Base-by-base conservation (phyloP, 2,888 invertebrate species). In the Nezara viridula region DNA sequence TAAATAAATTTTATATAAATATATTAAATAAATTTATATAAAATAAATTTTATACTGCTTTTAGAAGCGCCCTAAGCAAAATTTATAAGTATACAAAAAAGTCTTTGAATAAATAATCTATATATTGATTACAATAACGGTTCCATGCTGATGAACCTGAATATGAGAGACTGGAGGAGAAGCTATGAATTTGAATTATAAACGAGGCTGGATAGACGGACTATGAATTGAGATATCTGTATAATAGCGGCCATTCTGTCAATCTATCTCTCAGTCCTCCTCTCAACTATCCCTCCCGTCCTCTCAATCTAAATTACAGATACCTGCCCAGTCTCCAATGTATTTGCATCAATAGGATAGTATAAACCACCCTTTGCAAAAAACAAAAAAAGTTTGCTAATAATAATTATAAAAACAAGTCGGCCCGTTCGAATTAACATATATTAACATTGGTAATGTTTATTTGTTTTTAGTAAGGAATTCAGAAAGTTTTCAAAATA, bases 141-240 rank as follows among this genome's bases (percentile, higher is more conserved):
- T 21, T 37, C 6, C 66, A 5, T 3, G 16, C 19, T 21, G 66
- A 73, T 73, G 37, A 32, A 21, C 12, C 1, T 19, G 66, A 37
- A 32, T 73, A 37, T 60, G 14, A n/a, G 60, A 32, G 27, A 32
- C 60, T 5, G 27, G 60, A 55, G 55, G 12, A 60, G 60, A 60
- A 73, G 27, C 66, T 32, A 32, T 66, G 66, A 73, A 73, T 37
- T 37, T 37, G 37, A 37, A 73, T 73, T 73, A 73, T 73, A 73
- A 73, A 73, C 6, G 32, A 19, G 66, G 19, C 37, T 37, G 32
- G 37, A 21, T 37, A 37, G 66, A 60, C 14, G 27, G 60, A 2
- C 66, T 73, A 73, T 73, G 66, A 73, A 73, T 73, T 73, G 66
- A 73, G 66, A 73, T 73, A 73, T 73, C 66, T 37, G 32, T 73